Percentiles rank a stretch among this genome's conserved stretches.
These are phyloP conservation scores for Rhinogobio ventralis DNA, from an alignment of 2,797 vertebrate species.

Conservation along the genomic window DNA sequence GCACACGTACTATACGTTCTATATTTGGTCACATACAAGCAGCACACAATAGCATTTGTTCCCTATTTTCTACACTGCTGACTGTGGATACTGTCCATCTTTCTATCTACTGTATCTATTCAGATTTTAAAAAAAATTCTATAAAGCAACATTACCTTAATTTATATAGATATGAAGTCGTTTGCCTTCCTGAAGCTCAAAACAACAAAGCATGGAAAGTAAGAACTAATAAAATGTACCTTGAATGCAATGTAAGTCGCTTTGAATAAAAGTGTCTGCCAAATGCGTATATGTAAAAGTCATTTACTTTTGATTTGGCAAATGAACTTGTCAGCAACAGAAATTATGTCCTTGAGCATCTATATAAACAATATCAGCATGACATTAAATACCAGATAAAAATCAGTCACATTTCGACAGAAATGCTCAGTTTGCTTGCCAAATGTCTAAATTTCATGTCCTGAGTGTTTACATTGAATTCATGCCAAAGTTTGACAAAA, in stretches of 20 bases:
- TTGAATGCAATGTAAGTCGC: neutral
- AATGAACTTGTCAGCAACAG: neutral
- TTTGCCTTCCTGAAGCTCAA: neutral
- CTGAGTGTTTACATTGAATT: conserved; percentile 17
- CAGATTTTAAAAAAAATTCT: neutral
- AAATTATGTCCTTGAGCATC: neutral
- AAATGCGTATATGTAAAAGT: neutral
- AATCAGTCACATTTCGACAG: neutral
- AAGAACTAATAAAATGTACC: no score
- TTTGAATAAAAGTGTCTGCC: no score
- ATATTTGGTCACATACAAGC: no score
- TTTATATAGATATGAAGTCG: neutral
- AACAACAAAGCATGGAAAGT: neutral
- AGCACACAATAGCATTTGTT: neutral
- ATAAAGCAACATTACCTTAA: neutral
- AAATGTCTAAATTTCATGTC: conserved; percentile 5
- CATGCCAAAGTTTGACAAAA: conserved; percentile 9
- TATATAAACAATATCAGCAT: neutral
- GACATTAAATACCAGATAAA: neutral
- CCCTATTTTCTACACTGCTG: neutral
- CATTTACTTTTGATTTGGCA: neutral
- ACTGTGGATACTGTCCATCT: neutral
- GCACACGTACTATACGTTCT: no score
- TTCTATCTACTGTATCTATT: neutral
- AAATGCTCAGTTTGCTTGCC: neutral